These are phyloP conservation scores for Nanorana parkeri DNA, from an alignment of 2,113 vertebrate species.

Conservation along the genomic window DNA sequence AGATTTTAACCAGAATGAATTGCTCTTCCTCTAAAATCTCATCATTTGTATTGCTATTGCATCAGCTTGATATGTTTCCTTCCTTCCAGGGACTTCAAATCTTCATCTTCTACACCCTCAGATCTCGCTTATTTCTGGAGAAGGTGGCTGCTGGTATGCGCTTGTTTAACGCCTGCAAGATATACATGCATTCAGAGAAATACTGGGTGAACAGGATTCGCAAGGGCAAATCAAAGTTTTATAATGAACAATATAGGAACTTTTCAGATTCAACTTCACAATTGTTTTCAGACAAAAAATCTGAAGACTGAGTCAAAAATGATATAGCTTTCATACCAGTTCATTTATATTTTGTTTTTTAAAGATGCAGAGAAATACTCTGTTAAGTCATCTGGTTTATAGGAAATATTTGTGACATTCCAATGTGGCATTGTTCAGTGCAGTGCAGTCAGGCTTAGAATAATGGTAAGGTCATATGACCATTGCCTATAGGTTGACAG, in stretches of 20 bases:
- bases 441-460: too few relatives aligned
- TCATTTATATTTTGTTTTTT: neutral
- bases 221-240: neutral
- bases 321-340: neutral
- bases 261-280: neutral
- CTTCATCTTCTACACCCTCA: constrained; percentile 11
- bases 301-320: neutral
- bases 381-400: too few relatives aligned
- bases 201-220: constrained; percentile 3
- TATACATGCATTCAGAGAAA: constrained; percentile 14
- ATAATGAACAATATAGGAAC: constrained; percentile 3
- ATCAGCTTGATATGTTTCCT: too few relatives aligned
- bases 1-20: too few relatives aligned
- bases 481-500: too few relatives aligned
- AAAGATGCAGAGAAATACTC: too few relatives aligned
- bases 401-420: too few relatives aligned
- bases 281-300: neutral
- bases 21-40: too few relatives aligned
- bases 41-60: too few relatives aligned
- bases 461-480: too few relatives aligned
- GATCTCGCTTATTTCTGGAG: constrained; percentile 5
- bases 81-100: constrained; percentile 13
- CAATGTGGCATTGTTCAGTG: too few relatives aligned
- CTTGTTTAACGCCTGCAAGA: constrained; percentile 3
- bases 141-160: neutral